Percentiles rank a stretch among this genome's conserved stretches.
These are phyloP conservation scores for Nibea albiflora DNA, from an alignment of 2,113 vertebrate genomes.

Conservation along the genomic window DNA sequence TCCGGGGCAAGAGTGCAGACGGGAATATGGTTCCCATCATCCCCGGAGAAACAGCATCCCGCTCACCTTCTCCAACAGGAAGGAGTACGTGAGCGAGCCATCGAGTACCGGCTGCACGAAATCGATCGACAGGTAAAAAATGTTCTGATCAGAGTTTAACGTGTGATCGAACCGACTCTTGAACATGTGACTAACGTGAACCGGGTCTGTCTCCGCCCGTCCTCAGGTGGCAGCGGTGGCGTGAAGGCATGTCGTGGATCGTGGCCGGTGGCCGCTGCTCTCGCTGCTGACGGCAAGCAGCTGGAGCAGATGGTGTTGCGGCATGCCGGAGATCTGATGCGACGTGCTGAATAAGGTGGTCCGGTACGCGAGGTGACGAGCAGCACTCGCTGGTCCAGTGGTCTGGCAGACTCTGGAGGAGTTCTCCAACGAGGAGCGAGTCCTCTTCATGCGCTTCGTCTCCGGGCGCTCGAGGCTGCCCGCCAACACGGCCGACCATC, in stretches of 20 bases:
- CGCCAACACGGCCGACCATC: conserved; percentile 88
- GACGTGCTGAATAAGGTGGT: conserved; percentile 88
- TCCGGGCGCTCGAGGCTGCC: conserved; percentile 86
- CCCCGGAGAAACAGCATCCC: conserved; percentile 85
- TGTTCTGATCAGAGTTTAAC: too few species aligned
- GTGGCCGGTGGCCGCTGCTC: conserved; percentile 87
- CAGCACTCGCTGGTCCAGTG: conserved; percentile 86
- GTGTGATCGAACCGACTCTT: too few species aligned
- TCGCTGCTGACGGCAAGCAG: conserved; percentile 87
- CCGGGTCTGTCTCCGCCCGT: too few species aligned
- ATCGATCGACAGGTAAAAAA: conserved; percentile 80
- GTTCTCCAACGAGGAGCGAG: conserved; percentile 88
- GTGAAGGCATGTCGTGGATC: conserved; percentile 88
- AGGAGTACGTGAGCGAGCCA: conserved; percentile 85
- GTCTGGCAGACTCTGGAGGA: conserved; percentile 88
- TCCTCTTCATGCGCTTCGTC: conserved; percentile 88
- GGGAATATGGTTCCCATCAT: conserved; percentile 87
- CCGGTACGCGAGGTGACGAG: conserved; percentile 87
- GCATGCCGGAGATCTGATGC: conserved; percentile 87
- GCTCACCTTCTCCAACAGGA: conserved; percentile 85
- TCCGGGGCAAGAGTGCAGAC: conserved; percentile 85
- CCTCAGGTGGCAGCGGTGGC: conserved; percentile 85
- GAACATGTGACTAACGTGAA: too few species aligned
- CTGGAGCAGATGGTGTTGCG: conserved; percentile 89
- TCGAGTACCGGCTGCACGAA: conserved; percentile 86